Percentiles rank a stretch among this genome's conserved stretches.
Conservation (phyloP, 2,888 invertebrate genomes). For the Drosophila putrida region DNA sequence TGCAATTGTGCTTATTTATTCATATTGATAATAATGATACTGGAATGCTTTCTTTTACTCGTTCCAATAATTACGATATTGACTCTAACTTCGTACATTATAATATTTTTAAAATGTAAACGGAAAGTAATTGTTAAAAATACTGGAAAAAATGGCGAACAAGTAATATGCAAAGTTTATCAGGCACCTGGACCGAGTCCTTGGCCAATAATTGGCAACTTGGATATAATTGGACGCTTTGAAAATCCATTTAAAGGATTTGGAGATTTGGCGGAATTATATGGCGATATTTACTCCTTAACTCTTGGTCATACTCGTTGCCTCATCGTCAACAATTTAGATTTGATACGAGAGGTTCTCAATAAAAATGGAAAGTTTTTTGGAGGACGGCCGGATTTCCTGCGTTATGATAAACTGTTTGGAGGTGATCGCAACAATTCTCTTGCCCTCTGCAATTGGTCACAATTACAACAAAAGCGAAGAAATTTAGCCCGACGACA, state of each 20-base stretch:
- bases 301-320: conserved; percentile 90
- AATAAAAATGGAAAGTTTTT: conserved; percentile 93
- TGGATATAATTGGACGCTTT: conserved; percentile 88
- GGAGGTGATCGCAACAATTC: conserved; percentile 94
- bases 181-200: conserved; percentile 89
- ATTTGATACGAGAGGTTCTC: conserved; percentile 90
- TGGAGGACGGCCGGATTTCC: conserved; percentile 93
- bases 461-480: conserved; percentile 91
- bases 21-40: neutral
- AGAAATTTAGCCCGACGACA: conserved; percentile 92
- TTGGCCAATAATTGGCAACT: conserved; percentile 90
- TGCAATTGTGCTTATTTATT: neutral
- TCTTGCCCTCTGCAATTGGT: conserved; percentile 95
- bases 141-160: conserved; percentile 17
- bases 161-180: neutral
- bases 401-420: conserved; percentile 92
- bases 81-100: conserved; percentile 20
- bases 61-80: conserved; percentile 13
- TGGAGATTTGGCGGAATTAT: conserved; percentile 88
- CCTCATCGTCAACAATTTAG: conserved; percentile 91
- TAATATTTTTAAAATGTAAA: conserved; percentile 42
- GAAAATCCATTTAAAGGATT: conserved; percentile 90
- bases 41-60: conserved; percentile 1
- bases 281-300: conserved; percentile 91
- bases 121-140: conserved; percentile 30